Percentiles rank a stretch among this genome's conserved stretches.
These are phyloP conservation scores for Cataglyphis hispanica DNA, from an alignment of 1,140 invertebrate species.

Conservation along the genomic window DNA sequence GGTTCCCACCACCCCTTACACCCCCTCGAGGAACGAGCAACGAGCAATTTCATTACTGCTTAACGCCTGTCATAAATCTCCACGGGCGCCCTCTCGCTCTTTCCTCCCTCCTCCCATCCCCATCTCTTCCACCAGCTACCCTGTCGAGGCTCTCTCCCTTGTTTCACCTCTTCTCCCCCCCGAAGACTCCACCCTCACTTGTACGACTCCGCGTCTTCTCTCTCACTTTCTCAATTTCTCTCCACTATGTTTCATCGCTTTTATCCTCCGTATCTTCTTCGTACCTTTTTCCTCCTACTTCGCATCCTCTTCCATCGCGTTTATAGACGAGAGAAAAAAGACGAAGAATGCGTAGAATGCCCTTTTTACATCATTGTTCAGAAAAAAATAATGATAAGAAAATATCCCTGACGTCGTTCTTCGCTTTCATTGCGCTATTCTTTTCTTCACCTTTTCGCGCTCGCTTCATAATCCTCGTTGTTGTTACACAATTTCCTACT, in stretches of 20 bases:
- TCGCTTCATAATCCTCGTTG: constrained; percentile 32
- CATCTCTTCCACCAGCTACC: constrained; percentile 61
- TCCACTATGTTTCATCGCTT: constrained; percentile 73
- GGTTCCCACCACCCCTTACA: constrained; percentile 75
- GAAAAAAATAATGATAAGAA: constrained; percentile 61
- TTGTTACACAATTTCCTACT: constrained; percentile 35
- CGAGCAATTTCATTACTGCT: constrained; percentile 87
- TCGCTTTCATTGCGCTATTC: background rate
- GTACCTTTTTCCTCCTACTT: background rate
- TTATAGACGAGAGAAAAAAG: background rate
- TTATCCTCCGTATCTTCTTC: constrained; percentile 71
- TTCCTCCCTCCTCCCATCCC: constrained; percentile 35
- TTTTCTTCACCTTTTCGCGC: background rate
- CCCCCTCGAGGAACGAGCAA: constrained; percentile 84
- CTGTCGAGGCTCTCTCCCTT: constrained; percentile 70
- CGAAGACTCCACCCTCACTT: constrained; percentile 58
- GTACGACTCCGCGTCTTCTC: constrained; percentile 55
- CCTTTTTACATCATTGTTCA: constrained; percentile 51
- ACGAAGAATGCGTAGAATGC: constrained; percentile 54
- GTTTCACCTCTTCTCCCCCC: constrained; percentile 66
- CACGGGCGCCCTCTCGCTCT: constrained; percentile 77
- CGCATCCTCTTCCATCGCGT: background rate
- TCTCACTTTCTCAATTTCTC: constrained; percentile 63
- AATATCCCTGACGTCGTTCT: constrained; percentile 17
- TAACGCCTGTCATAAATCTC: constrained; percentile 87